Conservation (phyloP, 1,140 invertebrate genomes). For the Drosophila funebris region DNA sequence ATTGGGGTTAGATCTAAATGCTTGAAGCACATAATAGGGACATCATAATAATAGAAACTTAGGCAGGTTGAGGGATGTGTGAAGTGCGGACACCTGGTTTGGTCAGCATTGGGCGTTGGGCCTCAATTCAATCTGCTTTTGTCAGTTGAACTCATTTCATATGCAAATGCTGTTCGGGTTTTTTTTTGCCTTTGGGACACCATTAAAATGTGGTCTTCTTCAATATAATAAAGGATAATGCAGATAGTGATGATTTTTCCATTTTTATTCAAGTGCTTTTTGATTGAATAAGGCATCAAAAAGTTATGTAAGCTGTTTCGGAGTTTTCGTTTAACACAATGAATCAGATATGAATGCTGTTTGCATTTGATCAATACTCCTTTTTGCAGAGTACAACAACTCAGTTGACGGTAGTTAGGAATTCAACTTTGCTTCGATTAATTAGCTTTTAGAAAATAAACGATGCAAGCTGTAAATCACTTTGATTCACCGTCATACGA, state of each 20-base stretch:
- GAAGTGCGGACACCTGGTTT: conserved; percentile 44
- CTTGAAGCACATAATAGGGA: neutral
- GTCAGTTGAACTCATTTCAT: conserved; percentile 41
- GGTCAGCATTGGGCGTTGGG: conserved; percentile 27
- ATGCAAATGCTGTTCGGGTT: conserved; percentile 43
- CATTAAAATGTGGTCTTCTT: conserved; percentile 17
- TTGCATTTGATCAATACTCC: neutral
- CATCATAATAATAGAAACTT: conserved; percentile 1
- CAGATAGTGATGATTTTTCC: conserved; percentile 18
- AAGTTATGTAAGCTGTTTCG: neutral
- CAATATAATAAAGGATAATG: conserved; percentile 40
- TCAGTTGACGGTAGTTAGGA: neutral
- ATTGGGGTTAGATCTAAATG: conserved; percentile 18
- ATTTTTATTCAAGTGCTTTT: conserved; percentile 25
- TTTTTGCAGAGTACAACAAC: no score
- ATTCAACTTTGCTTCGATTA: no score
- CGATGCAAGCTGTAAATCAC: conserved; percentile 32
- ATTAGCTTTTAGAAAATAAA: conserved; percentile 7
- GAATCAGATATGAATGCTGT: no score
- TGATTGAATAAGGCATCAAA: conserved; percentile 17
- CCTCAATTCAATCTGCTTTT: conserved; percentile 39
- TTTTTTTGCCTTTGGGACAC: conserved; percentile 22
- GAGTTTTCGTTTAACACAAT: no score
- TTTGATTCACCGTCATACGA: conserved; percentile 16
- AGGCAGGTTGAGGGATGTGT: neutral